Conservation (phyloP, 1,140 invertebrate species). For the Diachasmimorpha longicaudata region DNA sequence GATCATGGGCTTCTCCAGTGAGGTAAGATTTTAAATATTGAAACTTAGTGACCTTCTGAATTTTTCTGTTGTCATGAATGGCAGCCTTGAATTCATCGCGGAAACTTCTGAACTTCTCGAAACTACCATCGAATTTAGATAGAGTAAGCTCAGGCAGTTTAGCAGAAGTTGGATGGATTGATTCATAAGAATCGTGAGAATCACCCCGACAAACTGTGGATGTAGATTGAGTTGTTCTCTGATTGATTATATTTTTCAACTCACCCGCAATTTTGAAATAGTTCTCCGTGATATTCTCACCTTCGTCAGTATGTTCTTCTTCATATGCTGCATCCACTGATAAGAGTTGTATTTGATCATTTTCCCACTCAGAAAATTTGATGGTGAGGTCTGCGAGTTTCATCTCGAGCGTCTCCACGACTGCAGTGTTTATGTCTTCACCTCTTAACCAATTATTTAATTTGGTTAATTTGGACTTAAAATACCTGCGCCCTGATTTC, state of each 20-base stretch:
- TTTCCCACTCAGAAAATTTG: neutral
- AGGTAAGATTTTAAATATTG: neutral
- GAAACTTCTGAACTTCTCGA: neutral
- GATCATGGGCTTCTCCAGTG: neutral
- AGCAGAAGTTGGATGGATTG: neutral
- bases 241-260: neutral
- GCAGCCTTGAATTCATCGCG: neutral
- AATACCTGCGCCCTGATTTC: too few relatives aligned
- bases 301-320: neutral
- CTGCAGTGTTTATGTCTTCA: too few relatives aligned
- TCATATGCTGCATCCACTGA: neutral
- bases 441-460: too few relatives aligned
- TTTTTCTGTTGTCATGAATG: neutral
- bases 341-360: neutral
- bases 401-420: neutral
- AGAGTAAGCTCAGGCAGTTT: neutral
- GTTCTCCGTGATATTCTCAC: neutral
- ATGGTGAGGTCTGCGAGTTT: neutral
- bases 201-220: neutral
- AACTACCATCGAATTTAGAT: neutral
- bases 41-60: neutral
- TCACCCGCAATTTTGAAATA: neutral
- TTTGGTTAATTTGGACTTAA: too few relatives aligned
- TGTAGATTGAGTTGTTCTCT: neutral
- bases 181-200: neutral